Conservation (phyloP, 2,113 vertebrate genomes). For the Sebastes fasciatus region DNA sequence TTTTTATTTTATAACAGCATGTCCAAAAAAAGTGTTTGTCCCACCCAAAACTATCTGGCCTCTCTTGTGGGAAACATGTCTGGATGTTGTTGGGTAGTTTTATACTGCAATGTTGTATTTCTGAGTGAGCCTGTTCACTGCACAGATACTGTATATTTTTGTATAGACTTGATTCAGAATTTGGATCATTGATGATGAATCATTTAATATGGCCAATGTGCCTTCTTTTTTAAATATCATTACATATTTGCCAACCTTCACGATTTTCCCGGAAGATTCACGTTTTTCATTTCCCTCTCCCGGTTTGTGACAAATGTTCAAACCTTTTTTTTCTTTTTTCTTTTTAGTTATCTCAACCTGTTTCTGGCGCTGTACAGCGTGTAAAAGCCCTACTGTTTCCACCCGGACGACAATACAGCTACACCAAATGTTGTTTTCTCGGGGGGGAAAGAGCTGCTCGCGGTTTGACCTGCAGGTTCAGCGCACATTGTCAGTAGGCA, state of each 20-base stretch:
- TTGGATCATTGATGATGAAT: constrained; percentile 67
- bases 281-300: too few species aligned
- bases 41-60: constrained; percentile 41
- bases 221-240: constrained; percentile 65
- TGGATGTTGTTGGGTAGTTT: constrained; percentile 63
- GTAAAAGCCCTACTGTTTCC: too few species aligned
- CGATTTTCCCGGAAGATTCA: too few species aligned
- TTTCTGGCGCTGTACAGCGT: too few species aligned
- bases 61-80: constrained; percentile 58
- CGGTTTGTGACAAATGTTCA: too few species aligned
- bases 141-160: constrained; percentile 80
- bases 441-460: too few species aligned
- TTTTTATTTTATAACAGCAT: constrained; percentile 42
- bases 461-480: too few species aligned
- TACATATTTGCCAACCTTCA: too few species aligned
- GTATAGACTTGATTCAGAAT: constrained; percentile 65
- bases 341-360: too few species aligned
- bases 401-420: too few species aligned
- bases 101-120: constrained; percentile 80
- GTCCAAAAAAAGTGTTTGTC: constrained; percentile 56
- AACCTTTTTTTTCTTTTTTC: rapidly evolving
- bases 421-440: too few species aligned
- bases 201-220: constrained; percentile 74
- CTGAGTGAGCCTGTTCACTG: constrained; percentile 70
- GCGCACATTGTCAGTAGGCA: too few species aligned